Conservation (phyloP, 2,113 vertebrate species). For the Mesitornis unicolor region DNA sequence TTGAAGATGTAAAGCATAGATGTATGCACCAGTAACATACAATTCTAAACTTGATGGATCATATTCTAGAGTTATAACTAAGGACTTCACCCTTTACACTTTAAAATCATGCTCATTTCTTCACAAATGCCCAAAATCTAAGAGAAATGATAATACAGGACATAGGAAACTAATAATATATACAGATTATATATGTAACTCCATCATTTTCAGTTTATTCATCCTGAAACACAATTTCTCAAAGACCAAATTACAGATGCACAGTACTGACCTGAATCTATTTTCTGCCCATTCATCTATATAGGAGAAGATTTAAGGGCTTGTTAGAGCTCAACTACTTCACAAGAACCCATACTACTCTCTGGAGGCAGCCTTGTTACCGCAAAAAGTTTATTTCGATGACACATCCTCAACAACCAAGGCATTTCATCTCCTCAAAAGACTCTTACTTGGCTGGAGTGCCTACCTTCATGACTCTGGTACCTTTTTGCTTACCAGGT, state of each 20-base stretch:
- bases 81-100: not conserved
- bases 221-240: not conserved
- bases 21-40: not conserved
- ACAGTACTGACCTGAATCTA: not conserved
- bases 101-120: not conserved
- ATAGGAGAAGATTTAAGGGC: not conserved
- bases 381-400: not conserved
- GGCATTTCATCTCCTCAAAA: not conserved
- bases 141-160: not conserved
- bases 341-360: not conserved
- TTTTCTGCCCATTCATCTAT: not conserved
- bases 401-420: not conserved
- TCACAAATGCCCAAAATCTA: not conserved
- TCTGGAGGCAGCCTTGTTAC: not conserved
- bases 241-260: not conserved
- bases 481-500: not conserved
- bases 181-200: not conserved
- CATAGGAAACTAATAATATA: not conserved
- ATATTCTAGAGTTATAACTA: not conserved
- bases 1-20: not conserved
- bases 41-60: not conserved
- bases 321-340: fast-evolving
- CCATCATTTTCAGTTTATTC: not conserved
- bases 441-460: not conserved
- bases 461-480: not conserved